Conservation (phyloP, 2,888 invertebrate species). For the Byasa hedistus region DNA sequence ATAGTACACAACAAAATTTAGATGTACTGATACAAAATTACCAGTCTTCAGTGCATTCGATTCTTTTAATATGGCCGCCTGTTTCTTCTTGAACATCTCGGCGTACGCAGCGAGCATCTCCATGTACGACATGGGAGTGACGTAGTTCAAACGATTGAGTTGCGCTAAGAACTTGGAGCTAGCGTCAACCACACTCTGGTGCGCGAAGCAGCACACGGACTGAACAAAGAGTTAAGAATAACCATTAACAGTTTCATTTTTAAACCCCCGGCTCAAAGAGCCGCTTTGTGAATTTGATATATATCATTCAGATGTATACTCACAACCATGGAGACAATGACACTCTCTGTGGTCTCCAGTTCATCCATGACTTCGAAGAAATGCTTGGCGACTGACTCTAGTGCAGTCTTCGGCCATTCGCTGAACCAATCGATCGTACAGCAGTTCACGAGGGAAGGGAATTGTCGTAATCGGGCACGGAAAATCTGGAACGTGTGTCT, state of each 20-base stretch:
- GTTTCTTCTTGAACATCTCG: conserved; percentile 85
- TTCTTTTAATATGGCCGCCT: conserved; percentile 75
- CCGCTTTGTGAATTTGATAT: too few species aligned
- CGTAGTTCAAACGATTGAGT: conserved; percentile 89
- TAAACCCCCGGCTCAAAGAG: too few species aligned
- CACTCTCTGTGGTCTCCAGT: conserved; percentile 79
- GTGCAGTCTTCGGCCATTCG: conserved; percentile 91
- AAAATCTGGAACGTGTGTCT: conserved; percentile 69
- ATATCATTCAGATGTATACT: conserved; percentile 45
- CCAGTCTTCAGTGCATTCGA: conserved; percentile 82
- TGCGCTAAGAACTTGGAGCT: conserved; percentile 85
- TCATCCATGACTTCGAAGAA: conserved; percentile 85
- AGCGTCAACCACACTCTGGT: conserved; percentile 86
- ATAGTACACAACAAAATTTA: conserved; percentile 1
- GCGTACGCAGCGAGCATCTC: conserved; percentile 90
- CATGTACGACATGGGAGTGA: conserved; percentile 93
- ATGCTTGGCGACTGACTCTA: conserved; percentile 89
- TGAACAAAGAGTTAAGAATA: conserved; percentile 34
- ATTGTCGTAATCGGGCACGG: conserved; percentile 88
- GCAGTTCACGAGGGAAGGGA: conserved; percentile 94
- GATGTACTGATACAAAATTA: conserved; percentile 37
- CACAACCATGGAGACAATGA: conserved; percentile 84
- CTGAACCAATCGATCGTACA: conserved; percentile 97
- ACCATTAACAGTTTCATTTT: too few species aligned
- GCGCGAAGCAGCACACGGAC: conserved; percentile 76